Evolutionary conservation across 2,113 vertebrate species (phyloP).

Genomic region (Halichoeres trimaculatus): DNA sequence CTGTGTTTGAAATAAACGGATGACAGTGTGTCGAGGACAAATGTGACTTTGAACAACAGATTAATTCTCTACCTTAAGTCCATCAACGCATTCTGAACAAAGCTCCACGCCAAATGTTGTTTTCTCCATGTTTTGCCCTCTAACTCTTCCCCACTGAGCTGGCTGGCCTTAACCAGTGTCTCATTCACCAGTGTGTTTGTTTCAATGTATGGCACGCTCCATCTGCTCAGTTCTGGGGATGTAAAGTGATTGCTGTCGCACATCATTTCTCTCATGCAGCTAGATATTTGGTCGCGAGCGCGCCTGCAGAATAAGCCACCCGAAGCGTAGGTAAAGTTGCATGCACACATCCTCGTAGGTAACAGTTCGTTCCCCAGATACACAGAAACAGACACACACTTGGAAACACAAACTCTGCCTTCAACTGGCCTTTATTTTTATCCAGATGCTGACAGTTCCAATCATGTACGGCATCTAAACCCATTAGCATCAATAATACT

Average conservation of each 20-base stretch:
- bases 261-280: conserved; percentile 69
- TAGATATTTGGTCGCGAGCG: conserved; percentile 58
- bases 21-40: conserved; percentile 56
- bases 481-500: conserved; percentile 63
- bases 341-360: conserved; percentile 35
- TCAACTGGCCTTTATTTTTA: conserved; percentile 62
- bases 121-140: conserved; percentile 34
- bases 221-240: conserved; percentile 75
- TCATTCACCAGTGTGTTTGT: conserved; percentile 55
- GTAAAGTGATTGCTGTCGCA: conserved; percentile 81
- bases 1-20: conserved; percentile 66
- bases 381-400: conserved; percentile 8
- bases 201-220: conserved; percentile 66
- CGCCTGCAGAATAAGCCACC: conserved; percentile 43
- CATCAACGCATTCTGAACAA: conserved; percentile 52
- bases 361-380: conserved; percentile 30
- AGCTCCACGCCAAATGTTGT: conserved; percentile 63
- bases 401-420: conserved; percentile 35
- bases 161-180: conserved; percentile 34
- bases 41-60: conserved; percentile 57
- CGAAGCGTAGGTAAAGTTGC: conserved; percentile 51
- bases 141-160: not conserved
- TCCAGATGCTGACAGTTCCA: conserved; percentile 64
- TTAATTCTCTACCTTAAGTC: conserved; percentile 71
- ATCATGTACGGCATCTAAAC: conserved; percentile 63